Conservation (phyloP, 2,888 invertebrate genomes). For the Slavum lentiscoides region DNA sequence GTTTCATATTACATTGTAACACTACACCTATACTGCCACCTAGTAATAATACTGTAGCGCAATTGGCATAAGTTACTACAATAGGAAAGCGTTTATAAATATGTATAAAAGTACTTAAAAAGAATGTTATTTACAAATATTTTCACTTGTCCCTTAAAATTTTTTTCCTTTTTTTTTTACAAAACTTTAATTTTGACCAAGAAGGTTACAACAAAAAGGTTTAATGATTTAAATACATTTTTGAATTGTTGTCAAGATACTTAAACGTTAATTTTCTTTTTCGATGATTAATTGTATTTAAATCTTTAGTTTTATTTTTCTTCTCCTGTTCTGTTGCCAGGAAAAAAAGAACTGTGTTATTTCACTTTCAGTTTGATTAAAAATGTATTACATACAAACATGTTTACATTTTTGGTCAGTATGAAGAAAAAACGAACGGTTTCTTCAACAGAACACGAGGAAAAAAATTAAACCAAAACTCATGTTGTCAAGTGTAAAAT, state of each 20-base stretch:
- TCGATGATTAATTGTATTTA: neutral
- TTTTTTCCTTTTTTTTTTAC: slow-evolving; percentile 28
- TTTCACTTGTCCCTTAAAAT: neutral
- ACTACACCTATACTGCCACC: slow-evolving; percentile 29
- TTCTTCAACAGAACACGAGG: no score
- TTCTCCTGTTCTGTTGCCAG: no score
- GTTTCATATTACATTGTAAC: slow-evolving; percentile 70
- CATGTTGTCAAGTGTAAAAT: no score
- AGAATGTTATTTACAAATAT: neutral
- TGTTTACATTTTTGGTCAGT: no score
- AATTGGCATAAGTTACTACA: slow-evolving; percentile 34
- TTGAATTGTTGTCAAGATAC: neutral
- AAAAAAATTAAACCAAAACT: no score
- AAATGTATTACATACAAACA: no score
- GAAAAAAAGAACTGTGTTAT: no score
- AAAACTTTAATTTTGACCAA: slow-evolving; percentile 12
- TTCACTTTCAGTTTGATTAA: no score
- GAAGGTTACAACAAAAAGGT: neutral
- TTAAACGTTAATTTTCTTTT: neutral
- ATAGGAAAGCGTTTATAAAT: slow-evolving; percentile 12
- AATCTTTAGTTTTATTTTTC: no score
- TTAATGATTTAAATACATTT: neutral
- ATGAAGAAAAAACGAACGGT: no score
- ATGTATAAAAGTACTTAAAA: slow-evolving; percentile 14
- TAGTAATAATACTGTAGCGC: slow-evolving; percentile 43